Evolutionary conservation across 2,113 vertebrate species (phyloP).

Genomic region (Pycnonotus jocosus): DNA sequence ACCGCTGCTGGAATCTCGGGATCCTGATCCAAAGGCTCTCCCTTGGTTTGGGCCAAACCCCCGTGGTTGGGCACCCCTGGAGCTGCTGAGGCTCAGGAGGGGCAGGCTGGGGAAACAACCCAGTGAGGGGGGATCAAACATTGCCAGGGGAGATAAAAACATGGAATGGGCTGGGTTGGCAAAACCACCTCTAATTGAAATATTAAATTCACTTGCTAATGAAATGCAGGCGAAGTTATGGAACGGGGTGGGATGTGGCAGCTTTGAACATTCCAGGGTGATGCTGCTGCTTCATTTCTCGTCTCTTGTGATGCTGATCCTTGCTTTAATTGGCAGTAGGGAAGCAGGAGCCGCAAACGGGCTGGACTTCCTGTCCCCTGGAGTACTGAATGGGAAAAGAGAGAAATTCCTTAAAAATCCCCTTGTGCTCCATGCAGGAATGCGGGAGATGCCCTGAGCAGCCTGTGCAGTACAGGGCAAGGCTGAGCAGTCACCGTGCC

Average conservation of each 20-base stretch:
- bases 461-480: fast-evolving
- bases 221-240: background rate
- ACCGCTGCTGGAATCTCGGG: fast-evolving
- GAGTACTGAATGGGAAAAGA: background rate
- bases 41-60: background rate
- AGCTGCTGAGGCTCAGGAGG: background rate
- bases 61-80: fast-evolving
- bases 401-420: fast-evolving
- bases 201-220: background rate
- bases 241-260: background rate
- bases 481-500: fast-evolving
- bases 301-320: background rate
- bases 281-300: background rate
- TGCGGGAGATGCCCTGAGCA: fast-evolving
- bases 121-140: fast-evolving
- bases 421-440: fast-evolving
- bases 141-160: fast-evolving
- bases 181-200: background rate
- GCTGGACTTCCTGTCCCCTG: background rate
- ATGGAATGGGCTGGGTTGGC: background rate
- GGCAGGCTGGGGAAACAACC: background rate
- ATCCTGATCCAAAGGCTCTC: fast-evolving
- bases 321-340: background rate
- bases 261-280: background rate
- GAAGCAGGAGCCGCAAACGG: background rate